Evolutionary conservation across 1,140 invertebrate species (phyloP).

Genomic region (Thereuonema tuberculata): DNA sequence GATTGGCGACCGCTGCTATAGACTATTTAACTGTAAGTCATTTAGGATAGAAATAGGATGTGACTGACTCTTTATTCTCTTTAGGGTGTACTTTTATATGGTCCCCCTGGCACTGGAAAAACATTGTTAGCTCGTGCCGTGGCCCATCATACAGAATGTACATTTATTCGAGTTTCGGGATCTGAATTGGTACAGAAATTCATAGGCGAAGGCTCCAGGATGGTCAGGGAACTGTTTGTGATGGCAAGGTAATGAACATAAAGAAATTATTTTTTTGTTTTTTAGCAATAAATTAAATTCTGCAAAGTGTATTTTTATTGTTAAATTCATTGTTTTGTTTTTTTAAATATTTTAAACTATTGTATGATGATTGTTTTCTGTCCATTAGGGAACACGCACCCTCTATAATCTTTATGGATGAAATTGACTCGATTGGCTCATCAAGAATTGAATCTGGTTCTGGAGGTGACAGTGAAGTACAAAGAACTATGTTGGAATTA

Average conservation of each 20-base stretch:
- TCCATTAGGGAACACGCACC: conserved; percentile 93
- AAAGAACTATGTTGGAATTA: conserved; percentile 97
- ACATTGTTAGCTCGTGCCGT: conserved; percentile 94
- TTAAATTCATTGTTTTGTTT: too few species aligned
- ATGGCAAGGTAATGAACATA: conserved; percentile 91
- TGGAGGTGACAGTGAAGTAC: conserved; percentile 97
- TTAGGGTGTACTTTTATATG: conserved; percentile 88
- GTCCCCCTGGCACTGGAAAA: conserved; percentile 93
- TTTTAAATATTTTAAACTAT: too few species aligned
- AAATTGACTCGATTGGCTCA: conserved; percentile 99
- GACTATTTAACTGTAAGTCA: too few species aligned
- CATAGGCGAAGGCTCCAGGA: conserved; percentile 97
- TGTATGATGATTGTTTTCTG: too few species aligned
- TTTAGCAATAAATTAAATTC: too few species aligned
- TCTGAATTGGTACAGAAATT: conserved; percentile 99
- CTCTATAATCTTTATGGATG: conserved; percentile 99
- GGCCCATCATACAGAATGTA: conserved; percentile 99
- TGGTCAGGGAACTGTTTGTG: conserved; percentile 98
- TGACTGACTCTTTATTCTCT: conserved; percentile 67
- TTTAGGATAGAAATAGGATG: neutral
- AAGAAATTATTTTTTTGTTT: too few species aligned
- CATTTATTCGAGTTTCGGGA: conserved; percentile 96
- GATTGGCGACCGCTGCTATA: too few species aligned
- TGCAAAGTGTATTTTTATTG: too few species aligned
- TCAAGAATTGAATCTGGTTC: conserved; percentile 96